A percentile compares a stretch with the other conserved stretches of the same genome.
phyloP scores from a whole-genome alignment of 2,113 vertebrate genomes.

The Promerops cafer region DNA sequence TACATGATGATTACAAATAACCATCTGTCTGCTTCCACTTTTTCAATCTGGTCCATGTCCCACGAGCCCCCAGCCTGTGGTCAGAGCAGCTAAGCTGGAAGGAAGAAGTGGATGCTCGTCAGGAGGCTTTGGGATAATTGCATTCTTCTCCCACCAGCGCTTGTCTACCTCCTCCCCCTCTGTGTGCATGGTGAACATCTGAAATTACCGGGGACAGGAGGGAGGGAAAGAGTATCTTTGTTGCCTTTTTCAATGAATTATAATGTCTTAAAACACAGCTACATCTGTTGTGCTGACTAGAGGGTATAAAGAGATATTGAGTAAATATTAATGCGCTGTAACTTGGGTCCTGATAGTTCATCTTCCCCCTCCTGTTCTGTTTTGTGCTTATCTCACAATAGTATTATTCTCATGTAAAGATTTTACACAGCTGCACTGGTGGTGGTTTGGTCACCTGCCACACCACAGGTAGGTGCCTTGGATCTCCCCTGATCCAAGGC shows the following conservation, averaged over 20 bases:
- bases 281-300: slow-evolving; percentile 71
- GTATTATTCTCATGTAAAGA: background rate
- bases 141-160: slow-evolving; percentile 66
- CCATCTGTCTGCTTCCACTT: slow-evolving; percentile 70
- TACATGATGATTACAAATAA: slow-evolving; percentile 75
- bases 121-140: slow-evolving; percentile 72
- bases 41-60: slow-evolving; percentile 67
- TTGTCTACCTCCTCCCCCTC: slow-evolving; percentile 1
- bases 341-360: background rate
- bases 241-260: slow-evolving; percentile 45
- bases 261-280: slow-evolving; percentile 59
- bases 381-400: background rate
- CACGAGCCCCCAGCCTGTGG: slow-evolving; percentile 56
- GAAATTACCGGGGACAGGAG: background rate
- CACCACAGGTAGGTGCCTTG: background rate
- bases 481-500: background rate
- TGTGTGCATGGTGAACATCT: background rate
- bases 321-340: slow-evolving; percentile 64
- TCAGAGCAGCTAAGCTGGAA: slow-evolving; percentile 57
- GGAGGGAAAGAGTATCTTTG: slow-evolving; percentile 39
- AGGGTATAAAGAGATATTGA: slow-evolving; percentile 60
- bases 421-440: background rate
- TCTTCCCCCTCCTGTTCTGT: background rate
- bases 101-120: slow-evolving; percentile 35
- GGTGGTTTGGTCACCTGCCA: background rate